Conservation (phyloP, 2,888 invertebrate species). For the Nephrocerus scutellatus region DNA sequence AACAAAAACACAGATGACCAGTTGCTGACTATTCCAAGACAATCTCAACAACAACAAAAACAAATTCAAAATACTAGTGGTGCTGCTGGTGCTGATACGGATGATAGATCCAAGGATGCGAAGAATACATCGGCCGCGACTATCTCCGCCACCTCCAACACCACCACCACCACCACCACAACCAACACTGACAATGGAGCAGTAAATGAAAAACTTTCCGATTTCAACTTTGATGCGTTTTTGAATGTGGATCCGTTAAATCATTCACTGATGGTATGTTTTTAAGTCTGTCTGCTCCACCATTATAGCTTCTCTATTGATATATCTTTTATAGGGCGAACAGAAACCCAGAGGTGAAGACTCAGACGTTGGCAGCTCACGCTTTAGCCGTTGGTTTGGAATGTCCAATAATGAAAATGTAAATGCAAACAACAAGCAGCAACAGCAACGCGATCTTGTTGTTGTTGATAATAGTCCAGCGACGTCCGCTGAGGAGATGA, state of each 20-base stretch:
- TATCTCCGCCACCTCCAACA: too few relatives aligned
- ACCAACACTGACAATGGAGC: too few relatives aligned
- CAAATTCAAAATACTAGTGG: slow-evolving; percentile 13
- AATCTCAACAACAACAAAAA: slow-evolving; percentile 2
- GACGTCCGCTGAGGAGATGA: slow-evolving; percentile 57
- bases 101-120: slow-evolving; percentile 8
- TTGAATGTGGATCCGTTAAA: slow-evolving; percentile 73
- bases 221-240: slow-evolving; percentile 80
- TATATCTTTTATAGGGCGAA: slow-evolving; percentile 56
- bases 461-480: slow-evolving; percentile 52
- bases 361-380: slow-evolving; percentile 53
- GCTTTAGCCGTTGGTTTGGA: slow-evolving; percentile 77
- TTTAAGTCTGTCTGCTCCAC: background rate
- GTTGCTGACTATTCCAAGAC: background rate
- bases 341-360: slow-evolving; percentile 35
- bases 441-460: too few relatives aligned
- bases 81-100: slow-evolving; percentile 1
- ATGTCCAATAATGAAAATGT: slow-evolving; percentile 26
- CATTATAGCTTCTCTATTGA: slow-evolving; percentile 9
- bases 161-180: too few relatives aligned
- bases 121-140: slow-evolving; percentile 13
- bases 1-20: too few relatives aligned
- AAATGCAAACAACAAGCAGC: slow-evolving; percentile 1
- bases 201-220: too few relatives aligned
- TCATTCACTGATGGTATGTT: slow-evolving; percentile 61